Base-by-base conservation (phyloP, 2,888 invertebrate genomes). In the Argyra leucocephala region DNA sequence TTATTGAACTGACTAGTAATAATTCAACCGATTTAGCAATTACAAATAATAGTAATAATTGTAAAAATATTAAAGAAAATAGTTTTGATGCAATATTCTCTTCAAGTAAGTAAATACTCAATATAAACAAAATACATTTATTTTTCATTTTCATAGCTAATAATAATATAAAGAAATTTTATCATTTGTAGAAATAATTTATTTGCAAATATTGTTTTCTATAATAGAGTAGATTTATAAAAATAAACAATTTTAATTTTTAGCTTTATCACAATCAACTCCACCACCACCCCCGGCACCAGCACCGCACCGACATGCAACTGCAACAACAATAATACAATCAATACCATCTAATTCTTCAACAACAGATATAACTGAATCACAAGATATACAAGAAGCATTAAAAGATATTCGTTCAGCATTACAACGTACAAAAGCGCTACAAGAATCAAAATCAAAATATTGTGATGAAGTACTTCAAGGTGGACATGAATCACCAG, bases 341-440 rank as follows among this genome's bases (percentile, higher is more conserved):
- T 69, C 70, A 63, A 70, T 70, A 59, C 63, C 69, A 63, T 70
- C 69, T 61, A 70, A 70, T 7, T 70, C 69, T 57, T 64, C 86
- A 21, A 83, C 85, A 59, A 85, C 85, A 31, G 86, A 86, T 9
- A 85, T 87, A 70, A 86, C 86, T 9, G 86, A 87, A 31, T 72
- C 87, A 83, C 72, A 74, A 26, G 77, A 78, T 63, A 78, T 79
- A 67, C 76, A 79, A 76, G 86, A 90, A 71, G 89, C 90, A 57
- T 87, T 91, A 73, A 90, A 90, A 75, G 93, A 93, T 71, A 93
- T 93, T 72, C 86, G 92, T 64, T 85, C 91, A 73, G 89, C 87
- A 69, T 80, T 91, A 69, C 91, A 86, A 80, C 76, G 76, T 3
- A 78, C 77, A 57, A 79, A 79, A 71, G 73, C 77, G 12, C 75